Evolutionary conservation across 1,140 invertebrate genomes (phyloP), one percentile per base, ranked within the genome.

Genomic region (Coenobita brevimanus): DNA sequence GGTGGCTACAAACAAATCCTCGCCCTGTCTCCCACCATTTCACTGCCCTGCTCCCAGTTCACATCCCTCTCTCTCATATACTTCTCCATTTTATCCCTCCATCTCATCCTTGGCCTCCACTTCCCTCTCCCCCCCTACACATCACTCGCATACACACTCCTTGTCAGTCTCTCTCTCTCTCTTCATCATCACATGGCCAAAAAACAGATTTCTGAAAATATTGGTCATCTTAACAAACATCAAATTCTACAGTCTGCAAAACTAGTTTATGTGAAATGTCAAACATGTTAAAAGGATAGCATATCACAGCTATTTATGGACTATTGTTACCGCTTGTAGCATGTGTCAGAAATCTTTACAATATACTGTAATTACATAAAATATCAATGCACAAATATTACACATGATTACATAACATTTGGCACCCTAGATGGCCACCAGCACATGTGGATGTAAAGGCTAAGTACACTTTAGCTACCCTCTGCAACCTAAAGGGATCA

Each of bases 261-360:
- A 73, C 36, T 54, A n/a, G 54, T 21, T 21, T 15, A 54, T 46
- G 21, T 27, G 30, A 33, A 3, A 27, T 17, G 3, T 46, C 46
- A 24, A 33, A 43, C 4, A 82, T 82, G 27, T 60, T 43, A 82
- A 41, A 43, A 4, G 79, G 60, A 36, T 41, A 82, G 62, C 79
- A 82, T 82, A 82, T 82, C 79, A 82, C 79, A 82, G 62, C 79
- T 82, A 82, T 36, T 67, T 82, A 82, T 67, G 30, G 62, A 82
- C 60, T 82, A 82, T 82, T 64, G 60, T 67, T 54, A 79, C 76
- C 57, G 10, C 36, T 62, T 69, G 38, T 17, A 50, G 46, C 46
- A 50, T 27, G 67, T 67, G 38, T 43, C 36, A 24, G 17, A 76
- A 33, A 13, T 41, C 64, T 27, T 82, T 41, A 69, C 64, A 67